Base-by-base conservation (phyloP, 2,113 vertebrate species). In the Apistogramma diplotaenia region DNA sequence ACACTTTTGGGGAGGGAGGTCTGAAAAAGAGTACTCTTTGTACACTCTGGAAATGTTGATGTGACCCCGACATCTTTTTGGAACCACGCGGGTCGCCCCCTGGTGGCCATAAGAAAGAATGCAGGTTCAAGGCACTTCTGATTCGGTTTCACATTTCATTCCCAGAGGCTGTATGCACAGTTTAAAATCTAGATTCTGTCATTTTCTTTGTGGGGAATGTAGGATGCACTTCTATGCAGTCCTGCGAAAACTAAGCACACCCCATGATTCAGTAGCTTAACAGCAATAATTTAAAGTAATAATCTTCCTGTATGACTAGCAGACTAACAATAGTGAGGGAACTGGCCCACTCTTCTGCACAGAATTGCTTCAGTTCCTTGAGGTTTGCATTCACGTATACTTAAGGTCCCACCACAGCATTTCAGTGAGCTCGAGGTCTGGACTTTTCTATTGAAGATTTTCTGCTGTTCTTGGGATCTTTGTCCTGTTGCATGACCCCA, bases 81-180 rank as follows among this genome's bases (percentile, higher is more conserved):
- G 15, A 67, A 67, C 23, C 37, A 49, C 16, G 49, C 6, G 6
- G 12, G 40, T 46, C 49, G 0, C 15, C 8, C 8, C 51, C 7
- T 25, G 11, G 18, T 4, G 40, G 3, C 40, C 23, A 49, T n/a
- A 29, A 0, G 0, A 70, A 31, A 29, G 12, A 19, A 29, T 70
- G 9, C 40, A 67, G 46, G 40, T 1, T 21, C 19, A 27, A 4
- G 21, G 62, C 15, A 46, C 61, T 67, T 46, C 37, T 46, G 23
- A 23, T 46, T 27, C 27, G 62, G 11, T 49, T 67, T 70, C 19
- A 70, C 23, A 49, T 70, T 49, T 70, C 27, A 8, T 49, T 49
- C 40, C 40, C 25, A 23, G 40, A 70, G 18, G 46, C 16, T 49
- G 29, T 4, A 27, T 16, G n/a, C n/a, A 46, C 21, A 33, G 62